Percentiles rank a stretch among this genome's conserved stretches.
Conservation (phyloP, 2,797 vertebrate species). For the Leuciscus waleckii region DNA sequence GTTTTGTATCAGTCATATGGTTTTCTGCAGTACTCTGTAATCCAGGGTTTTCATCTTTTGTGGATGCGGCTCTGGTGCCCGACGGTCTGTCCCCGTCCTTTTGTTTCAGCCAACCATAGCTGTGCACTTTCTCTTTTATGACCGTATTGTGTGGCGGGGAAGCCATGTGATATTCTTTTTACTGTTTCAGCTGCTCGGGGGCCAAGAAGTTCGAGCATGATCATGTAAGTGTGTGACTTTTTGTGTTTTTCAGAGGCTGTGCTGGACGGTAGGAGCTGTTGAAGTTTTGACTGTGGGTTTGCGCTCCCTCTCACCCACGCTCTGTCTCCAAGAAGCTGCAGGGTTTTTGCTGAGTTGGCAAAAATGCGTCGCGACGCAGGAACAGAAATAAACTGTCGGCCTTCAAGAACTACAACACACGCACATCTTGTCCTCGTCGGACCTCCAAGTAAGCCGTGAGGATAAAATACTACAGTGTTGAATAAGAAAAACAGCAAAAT, state of each 20-base stretch:
- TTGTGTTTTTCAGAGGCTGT: slow-evolving; percentile 19
- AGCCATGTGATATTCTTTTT: slow-evolving; percentile 34
- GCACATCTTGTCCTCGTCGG: slow-evolving; percentile 30
- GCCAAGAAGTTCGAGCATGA: slow-evolving; percentile 1
- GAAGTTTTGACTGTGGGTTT: slow-evolving; percentile 26
- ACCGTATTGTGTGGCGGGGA: slow-evolving; percentile 34
- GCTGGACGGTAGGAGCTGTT: slow-evolving; percentile 8
- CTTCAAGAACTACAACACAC: slow-evolving; percentile 26
- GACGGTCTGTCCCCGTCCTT: slow-evolving; percentile 43
- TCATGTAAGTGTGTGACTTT: slow-evolving; percentile 28
- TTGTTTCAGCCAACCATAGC: slow-evolving; percentile 41
- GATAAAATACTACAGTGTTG: slow-evolving; percentile 10
- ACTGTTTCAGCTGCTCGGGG: slow-evolving; percentile 34
- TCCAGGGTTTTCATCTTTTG: slow-evolving; percentile 38
- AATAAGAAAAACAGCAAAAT: slow-evolving; percentile 29
- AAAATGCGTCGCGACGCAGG: slow-evolving; percentile 3
- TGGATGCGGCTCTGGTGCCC: slow-evolving; percentile 46
- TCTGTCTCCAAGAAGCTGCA: slow-evolving; percentile 67
- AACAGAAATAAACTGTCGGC: slow-evolving; percentile 54
- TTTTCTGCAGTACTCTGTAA: slow-evolving; percentile 40
- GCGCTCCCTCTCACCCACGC: slow-evolving; percentile 19
- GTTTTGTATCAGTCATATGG: slow-evolving; percentile 29
- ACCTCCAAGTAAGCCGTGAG: slow-evolving; percentile 33
- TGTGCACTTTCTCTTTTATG: slow-evolving; percentile 42
- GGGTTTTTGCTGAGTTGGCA: slow-evolving; percentile 54